A percentile compares a stretch with the other conserved stretches of the same genome.
Evolutionary conservation across 2,113 vertebrate genomes (phyloP).

Genomic region (Heterotilapia buettikoferi): DNA sequence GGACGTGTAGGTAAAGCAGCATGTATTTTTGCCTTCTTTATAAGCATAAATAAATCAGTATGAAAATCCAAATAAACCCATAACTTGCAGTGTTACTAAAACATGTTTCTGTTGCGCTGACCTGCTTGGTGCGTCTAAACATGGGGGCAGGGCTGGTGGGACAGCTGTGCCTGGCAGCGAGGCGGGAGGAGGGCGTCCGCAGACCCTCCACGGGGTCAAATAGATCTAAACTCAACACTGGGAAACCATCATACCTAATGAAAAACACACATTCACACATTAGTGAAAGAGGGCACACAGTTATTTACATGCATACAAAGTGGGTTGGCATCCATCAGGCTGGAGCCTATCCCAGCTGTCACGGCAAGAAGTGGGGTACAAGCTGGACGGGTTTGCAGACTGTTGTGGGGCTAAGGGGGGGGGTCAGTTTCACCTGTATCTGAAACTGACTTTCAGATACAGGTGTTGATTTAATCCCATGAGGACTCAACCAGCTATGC

Average conservation of each 20-base stretch:
- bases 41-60: not conserved
- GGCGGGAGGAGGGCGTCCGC: slow-evolving; percentile 69
- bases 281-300: not conserved
- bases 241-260: slow-evolving; percentile 90
- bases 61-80: not conserved
- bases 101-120: slow-evolving; percentile 35
- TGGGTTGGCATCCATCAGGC: not conserved
- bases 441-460: not conserved
- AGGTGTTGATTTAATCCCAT: not conserved
- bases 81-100: not conserved
- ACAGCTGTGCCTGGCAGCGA: slow-evolving; percentile 82
- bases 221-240: slow-evolving; percentile 85
- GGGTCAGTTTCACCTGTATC: not conserved
- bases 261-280: slow-evolving; percentile 4
- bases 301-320: not conserved
- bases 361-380: no score
- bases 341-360: not conserved
- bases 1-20: not conserved
- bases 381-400: no score
- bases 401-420: no score
- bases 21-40: not conserved
- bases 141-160: slow-evolving; percentile 91
- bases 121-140: slow-evolving; percentile 98
- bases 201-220: slow-evolving; percentile 86
- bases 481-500: not conserved